phyloP scores from a whole-genome alignment of 2,797 vertebrate species.

The Danio tinwini region DNA sequence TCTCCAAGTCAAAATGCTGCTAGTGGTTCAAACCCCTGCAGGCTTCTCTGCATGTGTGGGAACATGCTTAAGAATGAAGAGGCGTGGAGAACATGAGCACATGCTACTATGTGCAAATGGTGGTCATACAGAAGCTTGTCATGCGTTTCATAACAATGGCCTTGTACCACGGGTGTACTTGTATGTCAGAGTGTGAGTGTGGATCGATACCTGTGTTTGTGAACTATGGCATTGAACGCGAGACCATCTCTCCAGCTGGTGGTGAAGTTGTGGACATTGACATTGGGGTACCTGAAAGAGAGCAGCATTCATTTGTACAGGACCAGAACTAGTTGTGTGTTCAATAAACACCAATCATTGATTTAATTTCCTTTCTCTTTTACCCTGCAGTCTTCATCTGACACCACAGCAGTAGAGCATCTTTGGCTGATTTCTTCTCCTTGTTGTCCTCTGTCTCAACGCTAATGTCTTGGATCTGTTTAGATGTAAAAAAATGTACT shows the following conservation, averaged over 20 bases:
- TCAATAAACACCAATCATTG: neutral
- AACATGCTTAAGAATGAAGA: slow-evolving; percentile 40
- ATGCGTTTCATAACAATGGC: slow-evolving; percentile 28
- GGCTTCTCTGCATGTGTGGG: slow-evolving; percentile 30
- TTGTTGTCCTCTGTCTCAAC: slow-evolving; percentile 95
- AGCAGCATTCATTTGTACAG: slow-evolving; percentile 31
- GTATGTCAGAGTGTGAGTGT: slow-evolving; percentile 12
- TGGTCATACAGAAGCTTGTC: slow-evolving; percentile 13
- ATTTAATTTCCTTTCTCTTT: slow-evolving; percentile 55
- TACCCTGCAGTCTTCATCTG: slow-evolving; percentile 97
- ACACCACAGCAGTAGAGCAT: slow-evolving; percentile 93
- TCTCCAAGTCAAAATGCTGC: neutral
- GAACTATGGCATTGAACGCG: slow-evolving; percentile 94
- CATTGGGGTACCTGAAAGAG: slow-evolving; percentile 87
- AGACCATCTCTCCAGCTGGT: slow-evolving; percentile 95
- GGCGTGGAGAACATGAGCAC: slow-evolving; percentile 14
- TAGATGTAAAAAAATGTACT: slow-evolving; percentile 19
- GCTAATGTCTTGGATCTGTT: slow-evolving; percentile 95
- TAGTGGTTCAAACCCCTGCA: slow-evolving; percentile 31
- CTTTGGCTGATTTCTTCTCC: slow-evolving; percentile 95
- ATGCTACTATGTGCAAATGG: slow-evolving; percentile 9
- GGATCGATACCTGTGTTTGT: slow-evolving; percentile 90
- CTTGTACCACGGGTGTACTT: neutral
- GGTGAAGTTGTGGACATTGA: slow-evolving; percentile 96
- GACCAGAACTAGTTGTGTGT: neutral